phyloP scores from a whole-genome alignment of 2,888 invertebrate genomes.

The Nemapogon koenigi region DNA sequence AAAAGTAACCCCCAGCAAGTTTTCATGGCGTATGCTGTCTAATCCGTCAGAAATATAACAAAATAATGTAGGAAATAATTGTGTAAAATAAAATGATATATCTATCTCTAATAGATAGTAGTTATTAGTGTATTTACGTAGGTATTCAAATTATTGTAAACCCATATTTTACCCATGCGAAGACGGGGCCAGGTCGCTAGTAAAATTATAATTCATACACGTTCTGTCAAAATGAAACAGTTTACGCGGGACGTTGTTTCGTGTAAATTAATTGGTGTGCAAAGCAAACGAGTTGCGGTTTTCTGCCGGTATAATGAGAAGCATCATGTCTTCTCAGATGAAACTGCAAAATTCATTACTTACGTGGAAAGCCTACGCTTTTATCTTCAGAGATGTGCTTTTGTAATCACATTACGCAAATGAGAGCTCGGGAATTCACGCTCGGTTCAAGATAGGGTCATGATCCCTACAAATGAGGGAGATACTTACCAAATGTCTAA shows the following conservation, averaged over 20 bases:
- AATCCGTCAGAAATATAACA: too few species aligned
- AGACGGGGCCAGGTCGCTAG: too few species aligned
- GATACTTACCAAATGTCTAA: slow-evolving; percentile 40
- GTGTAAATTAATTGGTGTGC: slow-evolving; percentile 7
- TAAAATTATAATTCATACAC: too few species aligned
- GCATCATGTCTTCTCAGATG: slow-evolving; percentile 34
- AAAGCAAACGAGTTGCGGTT: slow-evolving; percentile 5
- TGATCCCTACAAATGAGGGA: slow-evolving; percentile 51
- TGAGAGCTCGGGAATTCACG: slow-evolving; percentile 54
- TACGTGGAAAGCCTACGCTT: slow-evolving; percentile 52
- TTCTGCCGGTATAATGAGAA: slow-evolving; percentile 30
- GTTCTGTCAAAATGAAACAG: too few species aligned
- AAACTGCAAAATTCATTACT: slow-evolving; percentile 55
- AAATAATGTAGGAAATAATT: too few species aligned
- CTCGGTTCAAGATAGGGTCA: slow-evolving; percentile 50
- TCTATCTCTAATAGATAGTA: too few species aligned
- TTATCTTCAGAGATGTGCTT: slow-evolving; percentile 61
- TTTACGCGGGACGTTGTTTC: slow-evolving; percentile 5
- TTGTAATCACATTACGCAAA: slow-evolving; percentile 64
- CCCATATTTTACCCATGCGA: too few species aligned
- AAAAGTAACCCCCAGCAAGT: too few species aligned
- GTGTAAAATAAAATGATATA: too few species aligned
- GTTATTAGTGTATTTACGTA: too few species aligned
- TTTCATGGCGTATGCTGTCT: too few species aligned
- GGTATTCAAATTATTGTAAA: too few species aligned